Percentiles rank a stretch among this genome's conserved stretches.
Conservation (phyloP, 2,888 invertebrate genomes). For the Acrobasis repandana region DNA sequence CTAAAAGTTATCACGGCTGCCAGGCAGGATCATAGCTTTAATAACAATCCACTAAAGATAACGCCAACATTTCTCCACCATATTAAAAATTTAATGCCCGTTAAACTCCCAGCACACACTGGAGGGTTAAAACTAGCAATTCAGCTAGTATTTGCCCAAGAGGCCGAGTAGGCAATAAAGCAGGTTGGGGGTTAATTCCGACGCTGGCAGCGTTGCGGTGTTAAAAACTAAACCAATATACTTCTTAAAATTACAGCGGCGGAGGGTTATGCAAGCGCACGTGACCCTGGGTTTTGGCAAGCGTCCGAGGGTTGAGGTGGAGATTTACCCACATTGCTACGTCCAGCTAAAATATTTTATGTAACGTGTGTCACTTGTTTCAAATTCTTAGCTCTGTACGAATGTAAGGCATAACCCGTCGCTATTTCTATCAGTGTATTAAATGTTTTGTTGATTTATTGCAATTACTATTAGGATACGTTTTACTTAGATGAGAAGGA, state of each 20-base stretch:
- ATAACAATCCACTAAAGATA: slow-evolving; percentile 3
- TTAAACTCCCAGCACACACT: neutral
- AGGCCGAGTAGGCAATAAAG: slow-evolving; percentile 48
- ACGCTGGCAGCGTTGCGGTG: slow-evolving; percentile 58
- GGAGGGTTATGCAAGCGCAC: slow-evolving; percentile 62
- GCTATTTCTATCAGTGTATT: no score
- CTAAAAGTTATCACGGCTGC: no score
- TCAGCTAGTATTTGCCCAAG: slow-evolving; percentile 17
- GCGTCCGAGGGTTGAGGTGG: slow-evolving; percentile 44
- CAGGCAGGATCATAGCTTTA: no score
- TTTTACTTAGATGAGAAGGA: no score
- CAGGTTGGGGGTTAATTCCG: slow-evolving; percentile 59
- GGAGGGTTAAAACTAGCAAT: slow-evolving; percentile 16
- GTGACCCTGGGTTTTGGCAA: slow-evolving; percentile 65
- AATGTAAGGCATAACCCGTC: no score
- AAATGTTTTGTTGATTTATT: neutral
- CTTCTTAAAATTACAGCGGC: slow-evolving; percentile 65
- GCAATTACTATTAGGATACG: no score
- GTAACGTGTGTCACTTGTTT: slow-evolving; percentile 1
- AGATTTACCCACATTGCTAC: neutral
- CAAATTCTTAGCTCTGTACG: neutral
- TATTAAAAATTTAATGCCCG: slow-evolving; percentile 13
- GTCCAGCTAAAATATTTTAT: neutral
- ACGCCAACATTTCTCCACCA: neutral
- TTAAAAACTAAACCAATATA: slow-evolving; percentile 78